Evolutionary conservation across 2,113 vertebrate species (phyloP).

Genomic region (Chunga burmeisteri): DNA sequence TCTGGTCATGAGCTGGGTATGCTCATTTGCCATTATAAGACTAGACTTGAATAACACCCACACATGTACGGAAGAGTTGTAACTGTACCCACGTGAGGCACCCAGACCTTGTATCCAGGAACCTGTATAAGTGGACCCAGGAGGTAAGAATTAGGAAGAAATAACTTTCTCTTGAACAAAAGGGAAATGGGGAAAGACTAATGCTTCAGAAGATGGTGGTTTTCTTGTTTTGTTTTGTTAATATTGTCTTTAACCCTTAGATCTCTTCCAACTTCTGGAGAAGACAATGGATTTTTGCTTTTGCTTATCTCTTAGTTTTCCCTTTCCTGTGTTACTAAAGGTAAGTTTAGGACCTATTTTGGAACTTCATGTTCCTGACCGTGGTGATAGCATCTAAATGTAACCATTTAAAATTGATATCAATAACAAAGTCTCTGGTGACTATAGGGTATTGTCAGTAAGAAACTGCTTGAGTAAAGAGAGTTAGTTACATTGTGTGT

Average conservation of each 20-base stretch:
- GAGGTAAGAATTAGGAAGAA: background rate
- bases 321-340: background rate
- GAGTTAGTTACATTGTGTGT: background rate
- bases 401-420: background rate
- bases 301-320: background rate
- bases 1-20: background rate
- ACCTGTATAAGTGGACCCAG: background rate
- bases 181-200: background rate
- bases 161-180: background rate
- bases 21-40: background rate
- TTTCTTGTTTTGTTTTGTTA: background rate
- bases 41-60: background rate
- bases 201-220: background rate
- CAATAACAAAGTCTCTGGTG: background rate
- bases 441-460: background rate
- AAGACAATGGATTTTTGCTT: background rate
- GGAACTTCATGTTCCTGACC: background rate
- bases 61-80: background rate
- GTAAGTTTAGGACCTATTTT: background rate
- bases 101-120: background rate
- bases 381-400: background rate
- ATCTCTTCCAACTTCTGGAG: background rate
- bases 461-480: background rate
- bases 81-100: accelerated
- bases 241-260: background rate